Evolutionary conservation across 2,888 invertebrate genomes (phyloP), one percentile per base, ranked within the genome.

Genomic region (Willowsia nigromaculata): DNA sequence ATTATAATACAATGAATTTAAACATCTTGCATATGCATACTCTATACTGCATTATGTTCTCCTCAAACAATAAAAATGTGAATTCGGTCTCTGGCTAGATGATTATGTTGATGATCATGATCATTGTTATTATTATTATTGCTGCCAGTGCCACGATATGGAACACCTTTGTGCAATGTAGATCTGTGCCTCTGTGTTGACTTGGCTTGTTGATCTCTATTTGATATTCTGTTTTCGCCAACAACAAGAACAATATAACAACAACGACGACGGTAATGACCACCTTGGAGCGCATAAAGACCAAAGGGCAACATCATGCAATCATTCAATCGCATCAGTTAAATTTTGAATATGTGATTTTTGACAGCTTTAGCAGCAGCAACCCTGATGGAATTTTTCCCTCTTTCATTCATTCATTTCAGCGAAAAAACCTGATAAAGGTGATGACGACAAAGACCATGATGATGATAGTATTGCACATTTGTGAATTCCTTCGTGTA

Each of bases 241-340:
- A 78, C 27, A 13, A 78, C 33, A 56, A 78, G 30, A 56, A 78
- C 33, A 56, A 56, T 53, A 78, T 37, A n/a, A n/a, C n/a, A 37
- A 33, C 33, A 37, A 78, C 37, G 50, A 56, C 22, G 33, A 88
- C 62, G 78, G 80, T 89, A 89, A 89, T 89, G 80, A 85, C 84
- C 84, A 89, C 80, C 89, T 89, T 83, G 27, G 84, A 89, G 89
- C 78, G 53, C 1, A 74, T 68, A 74, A 53, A 65, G 89, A 78
- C 89, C 89, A 89, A 89, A 89, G 89, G 89, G 74, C 88, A 88
- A 76, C 62, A 65, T 83, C 88, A 88, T 82, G 82, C 82, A 88
- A 88, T 83, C 88, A 88, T 88, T 88, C 88, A 88, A 88, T 88
- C 74, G 74, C 65, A 86, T 37, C 68, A 78, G 33, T 5, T 56